Conservation (phyloP, 2,797 vertebrate species). For the Eremophila alpestris region DNA sequence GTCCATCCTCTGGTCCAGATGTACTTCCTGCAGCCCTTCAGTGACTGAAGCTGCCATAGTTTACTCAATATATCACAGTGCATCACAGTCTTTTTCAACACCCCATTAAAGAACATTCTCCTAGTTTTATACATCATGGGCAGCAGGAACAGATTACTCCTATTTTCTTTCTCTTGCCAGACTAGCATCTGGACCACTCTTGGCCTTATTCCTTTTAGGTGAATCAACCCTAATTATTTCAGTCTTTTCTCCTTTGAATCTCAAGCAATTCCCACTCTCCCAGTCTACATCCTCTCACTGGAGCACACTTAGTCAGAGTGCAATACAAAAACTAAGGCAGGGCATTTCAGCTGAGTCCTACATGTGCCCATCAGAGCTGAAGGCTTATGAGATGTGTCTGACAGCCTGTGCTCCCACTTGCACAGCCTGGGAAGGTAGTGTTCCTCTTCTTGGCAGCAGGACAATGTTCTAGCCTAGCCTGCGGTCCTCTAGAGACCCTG, state of each 20-base stretch:
- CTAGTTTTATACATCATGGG: not conserved
- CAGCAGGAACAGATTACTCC: not conserved
- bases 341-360: not conserved
- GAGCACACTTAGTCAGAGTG: not conserved
- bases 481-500: not conserved
- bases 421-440: not conserved
- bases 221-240: not conserved
- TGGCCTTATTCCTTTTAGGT: not conserved
- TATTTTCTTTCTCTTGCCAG: not conserved
- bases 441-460: not conserved
- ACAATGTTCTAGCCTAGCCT: rapidly evolving
- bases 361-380: not conserved
- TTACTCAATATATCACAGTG: not conserved
- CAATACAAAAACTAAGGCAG: not conserved
- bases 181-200: not conserved
- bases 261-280: not conserved
- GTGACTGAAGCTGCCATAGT: not conserved
- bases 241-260: not conserved
- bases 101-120: not conserved
- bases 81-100: not conserved
- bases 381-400: not conserved
- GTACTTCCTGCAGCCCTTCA: not conserved
- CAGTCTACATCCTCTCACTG: not conserved
- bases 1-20: not conserved
- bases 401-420: not conserved